Base-by-base conservation (phyloP, 1,140 invertebrate species). In the Caerostris extrusa region DNA sequence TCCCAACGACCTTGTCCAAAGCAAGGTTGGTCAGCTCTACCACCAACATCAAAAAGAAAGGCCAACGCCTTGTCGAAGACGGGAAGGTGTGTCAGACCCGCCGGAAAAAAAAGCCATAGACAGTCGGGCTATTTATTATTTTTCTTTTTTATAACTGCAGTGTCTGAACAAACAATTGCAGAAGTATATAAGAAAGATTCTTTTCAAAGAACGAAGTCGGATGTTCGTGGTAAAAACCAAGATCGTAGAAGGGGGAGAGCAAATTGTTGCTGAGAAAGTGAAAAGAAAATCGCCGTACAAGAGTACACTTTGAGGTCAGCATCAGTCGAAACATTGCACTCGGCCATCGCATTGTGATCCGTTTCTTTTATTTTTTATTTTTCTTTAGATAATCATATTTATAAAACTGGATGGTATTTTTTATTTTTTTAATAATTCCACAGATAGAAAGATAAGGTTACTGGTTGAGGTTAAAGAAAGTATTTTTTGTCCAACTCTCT, bases 1-100 rank as follows among this genome's bases (percentile, higher is more conserved):
- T 50, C 85, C 57, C n/a, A 64, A 60, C 85, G 85, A 87, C 85
- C 85, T 87, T 87, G 85, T 64, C 50, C 85, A 53, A n/a, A 14
- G 56, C 85, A 87, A 87, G 85, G 85, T 87, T 87, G 60, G 85
- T 53, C 60, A 87, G 85, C 60, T 64, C 57, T 58, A 19, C 56
- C 82, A 83, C 55, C 56, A 57, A 53, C 50, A 17, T 7, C 53
- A 55, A 83, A 56, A n/a, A 83, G 82, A 57, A 58, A 83, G 82
- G 82, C 82, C 82, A 83, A 83, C 82, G 82, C 82, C 82, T 83
- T 56, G 8, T n/a, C 3, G 19, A 83, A 56, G 34, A 34, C 19
- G 71, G 71, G 56, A 83, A 83, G 82, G 82, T 83, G 82, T 83
- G 82, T 83, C 82, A 57, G 55, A n/a, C 14, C 7, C 71, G 71